These are phyloP conservation scores for Herpetotheres cachinnans DNA, from an alignment of 2,113 vertebrate genomes.

Conservation along the genomic window DNA sequence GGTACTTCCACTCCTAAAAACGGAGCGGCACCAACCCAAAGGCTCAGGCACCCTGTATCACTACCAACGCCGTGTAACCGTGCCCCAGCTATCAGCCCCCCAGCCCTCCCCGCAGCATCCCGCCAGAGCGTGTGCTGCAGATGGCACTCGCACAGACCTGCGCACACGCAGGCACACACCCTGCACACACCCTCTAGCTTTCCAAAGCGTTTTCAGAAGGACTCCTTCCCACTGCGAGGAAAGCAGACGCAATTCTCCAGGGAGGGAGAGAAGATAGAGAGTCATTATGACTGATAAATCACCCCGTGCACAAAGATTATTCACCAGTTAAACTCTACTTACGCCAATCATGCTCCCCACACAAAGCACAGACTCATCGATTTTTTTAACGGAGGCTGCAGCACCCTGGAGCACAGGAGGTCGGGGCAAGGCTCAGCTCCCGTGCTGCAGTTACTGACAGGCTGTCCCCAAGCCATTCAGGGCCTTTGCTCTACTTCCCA, in stretches of 20 bases:
- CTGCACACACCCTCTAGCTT: background rate
- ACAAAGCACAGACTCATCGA: background rate
- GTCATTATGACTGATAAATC: background rate
- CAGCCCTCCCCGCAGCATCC: background rate
- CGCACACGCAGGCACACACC: rapidly evolving
- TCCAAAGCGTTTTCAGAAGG: background rate
- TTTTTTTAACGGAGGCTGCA: background rate
- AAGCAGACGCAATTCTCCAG: background rate
- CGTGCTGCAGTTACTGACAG: rapidly evolving
- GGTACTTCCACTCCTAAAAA: background rate
- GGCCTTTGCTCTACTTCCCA: background rate
- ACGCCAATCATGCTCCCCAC: background rate
- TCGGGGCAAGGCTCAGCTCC: background rate
- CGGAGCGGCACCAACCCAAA: rapidly evolving
- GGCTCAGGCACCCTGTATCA: background rate
- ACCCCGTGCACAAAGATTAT: background rate
- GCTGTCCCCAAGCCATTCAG: rapidly evolving
- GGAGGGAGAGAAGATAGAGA: background rate
- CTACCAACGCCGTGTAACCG: rapidly evolving
- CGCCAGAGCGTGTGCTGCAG: rapidly evolving
- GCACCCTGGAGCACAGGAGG: background rate
- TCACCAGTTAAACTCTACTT: background rate
- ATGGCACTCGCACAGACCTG: rapidly evolving
- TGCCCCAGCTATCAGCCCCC: background rate
- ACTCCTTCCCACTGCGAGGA: background rate